These are phyloP conservation scores for Python bivittatus DNA, from an alignment of 2,113 vertebrate species.

Conservation along the genomic window DNA sequence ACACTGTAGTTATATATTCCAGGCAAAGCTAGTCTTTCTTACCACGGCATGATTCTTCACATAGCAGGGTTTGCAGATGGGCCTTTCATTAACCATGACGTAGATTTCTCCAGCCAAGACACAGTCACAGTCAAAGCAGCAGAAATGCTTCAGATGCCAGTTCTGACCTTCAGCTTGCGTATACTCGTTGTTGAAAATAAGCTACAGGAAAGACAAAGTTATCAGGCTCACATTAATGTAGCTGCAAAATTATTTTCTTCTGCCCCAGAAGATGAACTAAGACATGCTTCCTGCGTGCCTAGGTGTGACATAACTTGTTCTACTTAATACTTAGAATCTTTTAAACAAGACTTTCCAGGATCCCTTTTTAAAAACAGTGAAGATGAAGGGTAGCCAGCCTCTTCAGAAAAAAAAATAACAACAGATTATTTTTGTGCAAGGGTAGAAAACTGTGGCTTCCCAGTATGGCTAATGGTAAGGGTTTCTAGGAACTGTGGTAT, in stretches of 20 bases:
- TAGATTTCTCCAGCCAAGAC: slow-evolving; percentile 94
- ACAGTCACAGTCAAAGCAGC: slow-evolving; percentile 96
- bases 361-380: fast-evolving
- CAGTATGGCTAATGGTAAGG: neutral
- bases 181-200: slow-evolving; percentile 98
- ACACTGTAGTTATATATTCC: neutral
- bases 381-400: neutral
- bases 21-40: slow-evolving; percentile 50
- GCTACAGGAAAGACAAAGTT: slow-evolving; percentile 66
- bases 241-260: neutral
- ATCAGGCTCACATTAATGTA: neutral
- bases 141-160: slow-evolving; percentile 99
- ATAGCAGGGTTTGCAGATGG: slow-evolving; percentile 92
- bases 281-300: neutral
- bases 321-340: neutral
- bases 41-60: slow-evolving; percentile 93
- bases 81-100: slow-evolving; percentile 90
- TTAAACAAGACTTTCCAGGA: neutral
- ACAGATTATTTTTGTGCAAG: neutral
- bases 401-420: neutral
- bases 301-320: too few relatives aligned
- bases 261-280: neutral
- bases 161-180: slow-evolving; percentile 94
- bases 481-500: neutral
- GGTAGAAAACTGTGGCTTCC: neutral